Evolutionary conservation across 2,113 vertebrate genomes (phyloP), one percentile per base, ranked within the genome.

Genomic region (Trinectes maculatus): DNA sequence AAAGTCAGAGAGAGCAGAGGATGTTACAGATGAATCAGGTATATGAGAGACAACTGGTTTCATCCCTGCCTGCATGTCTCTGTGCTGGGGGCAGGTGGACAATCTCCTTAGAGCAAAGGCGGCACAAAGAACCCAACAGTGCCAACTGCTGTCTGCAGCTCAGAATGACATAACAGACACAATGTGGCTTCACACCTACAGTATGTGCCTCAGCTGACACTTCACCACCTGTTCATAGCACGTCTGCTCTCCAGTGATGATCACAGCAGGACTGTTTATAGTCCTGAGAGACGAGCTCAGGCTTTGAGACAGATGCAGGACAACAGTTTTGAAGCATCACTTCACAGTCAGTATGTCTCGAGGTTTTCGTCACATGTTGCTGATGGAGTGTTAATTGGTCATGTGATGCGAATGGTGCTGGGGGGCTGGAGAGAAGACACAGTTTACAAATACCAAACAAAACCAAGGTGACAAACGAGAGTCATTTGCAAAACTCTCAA

Each of bases 221-320:
- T 15, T 53, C 24, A 18, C 54, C 76, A 75, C 80, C 71, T 57
- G 71, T 71, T 80, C 64, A 60, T 18, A 51, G 48, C 66, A 74
- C 66, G 48, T 56, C 19, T 37, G 48, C 46, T 9, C 40, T 78
- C 25, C 57, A 65, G 62, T 39, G 24, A 73, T 54, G n/a, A 64
- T 75, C 40, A 18, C 51, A 37, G 53, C 51, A 48, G 59, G 56
- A 70, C 56, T 79, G 76, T 89, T 83, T 77, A 79, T 77, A 81
- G 44, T 25, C 9, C 66, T 66, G 70, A n/a, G 9, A 7, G 61
- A 28, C 18, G 66, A 68, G 36, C 61, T 2, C 8, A 10, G 43
- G 46, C 31, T 42, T 24, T 15, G 55, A 73, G 63, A 63, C 34
- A 25, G 57, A 42, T 4, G 10, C 22, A 31, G 36, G n/a, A 51